Base-by-base conservation (phyloP, 2,113 vertebrate species). In the Tachuris rubrigastra region DNA sequence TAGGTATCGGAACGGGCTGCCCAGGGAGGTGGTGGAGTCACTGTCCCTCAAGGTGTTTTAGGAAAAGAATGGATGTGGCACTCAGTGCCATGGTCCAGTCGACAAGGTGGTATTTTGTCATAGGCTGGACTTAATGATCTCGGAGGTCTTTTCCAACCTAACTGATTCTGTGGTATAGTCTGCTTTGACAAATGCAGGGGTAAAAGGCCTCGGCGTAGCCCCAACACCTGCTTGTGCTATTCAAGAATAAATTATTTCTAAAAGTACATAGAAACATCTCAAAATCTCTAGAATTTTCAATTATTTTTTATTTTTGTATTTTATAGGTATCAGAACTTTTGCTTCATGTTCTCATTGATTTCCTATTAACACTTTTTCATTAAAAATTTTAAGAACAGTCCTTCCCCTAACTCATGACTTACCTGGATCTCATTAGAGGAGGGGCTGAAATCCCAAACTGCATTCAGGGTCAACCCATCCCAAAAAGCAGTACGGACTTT, bases 361-460 rank as follows among this genome's bases (percentile, higher is more conserved):
- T 79, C 15, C 28, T 24, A 76, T 15, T 46, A 73, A 44, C 23
- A 53, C 2, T 39, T 82, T 59, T 49, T 53, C n/a, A 58, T n/a
- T 5, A 21, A 14, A 39, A 92, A 44, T 75, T 42, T 79, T 85
- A 78, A 58, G 31, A 85, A 47, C 1, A 52, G 30, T 49, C 8
- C 23, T 73, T 82, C 21, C n/a, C 68, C 5, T 56, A 67, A 53
- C 9, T 66, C 8, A 21, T 16, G 10, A 59, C 10, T 96, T 82
- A 98, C 98, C 97, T 97, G 92, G 56, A 76, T 94, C 44, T 94
- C 76, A 85, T 52, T 89, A 87, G 20, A 68, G 63, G 80, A 94
- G 89, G 95, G 96, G 58, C 35, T 85, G 47, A 96, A 98, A 94
- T 97, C 87, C 98, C 98, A 98, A n/a, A 97, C 84, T 90, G 98